Conservation (phyloP, 2,113 vertebrate species). For the Falco punctatus region DNA sequence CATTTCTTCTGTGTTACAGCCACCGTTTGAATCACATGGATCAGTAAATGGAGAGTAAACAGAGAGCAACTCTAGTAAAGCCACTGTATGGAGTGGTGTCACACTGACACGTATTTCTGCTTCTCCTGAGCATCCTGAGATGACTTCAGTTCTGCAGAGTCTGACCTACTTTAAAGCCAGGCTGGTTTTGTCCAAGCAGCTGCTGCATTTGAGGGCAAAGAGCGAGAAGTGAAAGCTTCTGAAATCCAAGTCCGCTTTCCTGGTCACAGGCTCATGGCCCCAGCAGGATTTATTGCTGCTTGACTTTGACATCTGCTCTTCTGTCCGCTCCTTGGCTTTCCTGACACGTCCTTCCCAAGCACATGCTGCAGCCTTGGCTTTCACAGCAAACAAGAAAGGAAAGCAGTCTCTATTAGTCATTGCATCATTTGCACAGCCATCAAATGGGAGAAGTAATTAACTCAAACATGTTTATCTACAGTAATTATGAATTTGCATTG, state of each 20-base stretch:
- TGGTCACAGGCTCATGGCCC: not conserved
- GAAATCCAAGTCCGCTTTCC: not conserved
- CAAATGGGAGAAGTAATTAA: constrained; percentile 17
- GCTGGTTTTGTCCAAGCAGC: not conserved
- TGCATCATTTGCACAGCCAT: not conserved
- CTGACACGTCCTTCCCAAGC: not conserved
- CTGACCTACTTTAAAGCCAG: constrained; percentile 22
- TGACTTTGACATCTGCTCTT: rapidly evolving
- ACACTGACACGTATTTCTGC: constrained; percentile 21
- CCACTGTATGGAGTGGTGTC: not conserved
- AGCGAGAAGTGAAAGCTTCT: not conserved
- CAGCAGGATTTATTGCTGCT: not conserved
- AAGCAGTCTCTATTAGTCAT: not conserved
- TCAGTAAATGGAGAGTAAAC: not conserved
- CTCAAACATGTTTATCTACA: not conserved
- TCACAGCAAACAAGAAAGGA: not conserved
- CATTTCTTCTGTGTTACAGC: not conserved
- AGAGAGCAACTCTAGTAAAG: not conserved
- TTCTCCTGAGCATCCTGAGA: not conserved
- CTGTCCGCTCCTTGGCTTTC: not conserved
- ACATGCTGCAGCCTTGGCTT: not conserved
- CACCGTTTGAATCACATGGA: not conserved
- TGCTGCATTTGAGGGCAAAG: not conserved
- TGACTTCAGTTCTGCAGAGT: not conserved
- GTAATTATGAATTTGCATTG: constrained; percentile 12